A percentile compares a stretch with the other conserved stretches of the same genome.
Evolutionary conservation across 2,113 vertebrate species (phyloP).

Genomic region (Cebidichthys violaceus): DNA sequence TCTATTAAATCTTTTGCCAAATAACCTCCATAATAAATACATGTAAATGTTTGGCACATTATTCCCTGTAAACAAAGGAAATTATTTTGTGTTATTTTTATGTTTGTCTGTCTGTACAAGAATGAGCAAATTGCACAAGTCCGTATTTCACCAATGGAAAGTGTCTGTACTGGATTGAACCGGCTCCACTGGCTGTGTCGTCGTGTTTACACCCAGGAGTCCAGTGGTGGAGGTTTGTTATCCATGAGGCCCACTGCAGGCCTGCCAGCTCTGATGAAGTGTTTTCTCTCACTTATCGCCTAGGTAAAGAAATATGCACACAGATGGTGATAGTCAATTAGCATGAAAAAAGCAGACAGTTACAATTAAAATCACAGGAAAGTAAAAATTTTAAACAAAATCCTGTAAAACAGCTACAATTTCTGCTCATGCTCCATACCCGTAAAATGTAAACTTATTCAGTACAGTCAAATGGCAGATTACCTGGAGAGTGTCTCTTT

Average conservation of each 20-base stretch:
- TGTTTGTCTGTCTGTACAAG: constrained; percentile 62
- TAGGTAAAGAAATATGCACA: constrained; percentile 59
- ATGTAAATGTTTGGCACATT: constrained; percentile 73
- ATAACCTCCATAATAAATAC: constrained; percentile 63
- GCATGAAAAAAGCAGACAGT: constrained; percentile 19
- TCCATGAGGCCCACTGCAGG: constrained; percentile 86
- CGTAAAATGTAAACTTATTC: neutral
- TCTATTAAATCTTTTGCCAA: constrained; percentile 56
- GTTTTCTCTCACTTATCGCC: constrained; percentile 83
- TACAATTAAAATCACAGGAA: neutral
- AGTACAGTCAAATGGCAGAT: constrained; percentile 1
- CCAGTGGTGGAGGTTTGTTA: constrained; percentile 84
- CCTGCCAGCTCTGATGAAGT: constrained; percentile 84
- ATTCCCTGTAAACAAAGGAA: constrained; percentile 67
- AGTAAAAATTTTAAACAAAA: constrained; percentile 8
- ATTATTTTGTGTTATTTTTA: constrained; percentile 34
- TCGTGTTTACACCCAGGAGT: constrained; percentile 84
- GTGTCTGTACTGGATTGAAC: constrained; percentile 58
- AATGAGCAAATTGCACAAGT: constrained; percentile 61
- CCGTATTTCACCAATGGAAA: constrained; percentile 57
- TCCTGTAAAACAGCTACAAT: neutral
- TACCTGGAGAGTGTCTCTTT: constrained; percentile 83
- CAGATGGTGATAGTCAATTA: constrained; percentile 22
- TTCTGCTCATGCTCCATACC: neutral
- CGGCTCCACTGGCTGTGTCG: constrained; percentile 27